phyloP scores from a whole-genome alignment of 2,113 vertebrate species.

The Plotosus lineatus region DNA sequence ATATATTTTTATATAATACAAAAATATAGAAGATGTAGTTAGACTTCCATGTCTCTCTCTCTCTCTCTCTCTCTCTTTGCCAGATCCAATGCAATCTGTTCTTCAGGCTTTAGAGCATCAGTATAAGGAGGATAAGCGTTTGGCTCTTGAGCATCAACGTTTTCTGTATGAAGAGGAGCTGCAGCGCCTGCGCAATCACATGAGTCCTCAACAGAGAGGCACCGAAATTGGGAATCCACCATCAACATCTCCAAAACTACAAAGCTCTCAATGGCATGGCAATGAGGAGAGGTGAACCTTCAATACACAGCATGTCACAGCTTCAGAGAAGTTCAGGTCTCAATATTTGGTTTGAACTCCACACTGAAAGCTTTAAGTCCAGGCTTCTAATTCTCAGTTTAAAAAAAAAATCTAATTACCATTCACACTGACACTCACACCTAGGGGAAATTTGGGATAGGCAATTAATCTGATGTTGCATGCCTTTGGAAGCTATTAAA shows the following conservation, averaged over 20 bases:
- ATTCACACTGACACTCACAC: too few relatives aligned
- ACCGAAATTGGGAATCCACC: background rate
- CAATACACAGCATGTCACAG: background rate
- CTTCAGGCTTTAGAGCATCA: constrained; percentile 87
- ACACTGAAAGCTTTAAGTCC: background rate
- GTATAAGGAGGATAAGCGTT: constrained; percentile 89
- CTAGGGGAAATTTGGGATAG: too few relatives aligned
- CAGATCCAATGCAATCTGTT: constrained; percentile 89
- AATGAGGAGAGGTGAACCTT: constrained; percentile 84
- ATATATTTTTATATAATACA: too few relatives aligned
- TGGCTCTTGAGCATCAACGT: constrained; percentile 85
- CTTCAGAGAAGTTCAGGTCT: background rate
- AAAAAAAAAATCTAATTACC: background rate
- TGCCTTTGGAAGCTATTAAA: too few relatives aligned
- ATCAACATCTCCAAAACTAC: constrained; percentile 76
- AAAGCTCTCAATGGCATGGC: constrained; percentile 85
- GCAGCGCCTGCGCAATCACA: constrained; percentile 80
- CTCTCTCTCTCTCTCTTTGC: background rate
- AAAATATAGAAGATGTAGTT: too few relatives aligned
- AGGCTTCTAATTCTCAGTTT: background rate
- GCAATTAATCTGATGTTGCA: too few relatives aligned
- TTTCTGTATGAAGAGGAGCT: constrained; percentile 92
- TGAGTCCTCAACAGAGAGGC: constrained; percentile 70
- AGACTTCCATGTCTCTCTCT: background rate
- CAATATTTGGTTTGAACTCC: too few relatives aligned